phyloP scores from a whole-genome alignment of 2,888 invertebrate species.

The Standfussiana lucernea region DNA sequence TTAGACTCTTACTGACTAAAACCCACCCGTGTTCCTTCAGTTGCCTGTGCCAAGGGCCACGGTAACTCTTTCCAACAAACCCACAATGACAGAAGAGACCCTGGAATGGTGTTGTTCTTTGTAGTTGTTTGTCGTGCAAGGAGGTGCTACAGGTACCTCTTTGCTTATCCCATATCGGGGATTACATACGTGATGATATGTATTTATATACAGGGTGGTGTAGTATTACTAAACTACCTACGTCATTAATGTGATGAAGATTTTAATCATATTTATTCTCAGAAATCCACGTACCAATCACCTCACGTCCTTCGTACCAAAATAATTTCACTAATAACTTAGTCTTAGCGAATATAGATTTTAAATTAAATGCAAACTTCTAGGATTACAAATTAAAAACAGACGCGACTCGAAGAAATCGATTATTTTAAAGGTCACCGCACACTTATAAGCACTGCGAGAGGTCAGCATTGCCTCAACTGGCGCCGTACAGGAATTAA shows the following conservation, averaged over 20 bases:
- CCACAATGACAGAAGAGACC: no score
- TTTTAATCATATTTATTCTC: not conserved
- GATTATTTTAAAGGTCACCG: not conserved
- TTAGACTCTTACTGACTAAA: no score
- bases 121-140: no score
- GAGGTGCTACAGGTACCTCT: no score
- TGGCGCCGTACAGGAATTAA: not conserved
- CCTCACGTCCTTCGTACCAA: not conserved
- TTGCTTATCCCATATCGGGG: no score
- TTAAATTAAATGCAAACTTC: conserved; percentile 18
- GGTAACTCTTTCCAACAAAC: no score
- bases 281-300: conserved; percentile 9
- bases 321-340: conserved; percentile 12
- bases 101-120: no score
- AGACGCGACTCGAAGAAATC: conserved; percentile 14
- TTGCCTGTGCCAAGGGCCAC: no score
- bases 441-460: not conserved
- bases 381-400: conserved; percentile 28
- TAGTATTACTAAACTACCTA: not conserved
- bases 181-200: no score
- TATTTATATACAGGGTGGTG: not conserved
- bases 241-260: not conserved
- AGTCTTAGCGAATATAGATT: not conserved
- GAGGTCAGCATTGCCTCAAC: not conserved
- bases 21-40: no score